phyloP scores from a whole-genome alignment of 2,888 invertebrate genomes.

The Gortyna flavago region DNA sequence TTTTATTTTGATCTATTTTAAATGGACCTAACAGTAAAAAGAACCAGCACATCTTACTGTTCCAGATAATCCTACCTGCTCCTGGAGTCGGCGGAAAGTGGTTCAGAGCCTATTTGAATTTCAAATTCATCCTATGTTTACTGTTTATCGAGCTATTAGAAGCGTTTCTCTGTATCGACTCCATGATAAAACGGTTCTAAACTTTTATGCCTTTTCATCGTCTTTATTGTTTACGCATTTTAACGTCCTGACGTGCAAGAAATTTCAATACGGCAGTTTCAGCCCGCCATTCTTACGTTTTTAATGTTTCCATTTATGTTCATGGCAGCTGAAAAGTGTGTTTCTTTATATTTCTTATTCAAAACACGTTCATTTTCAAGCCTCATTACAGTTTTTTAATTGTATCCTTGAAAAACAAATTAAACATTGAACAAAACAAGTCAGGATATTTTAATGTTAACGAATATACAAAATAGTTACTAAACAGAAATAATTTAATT shows the following conservation, averaged over 20 bases:
- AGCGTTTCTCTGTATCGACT: slow-evolving; percentile 56
- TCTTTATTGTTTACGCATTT: slow-evolving; percentile 37
- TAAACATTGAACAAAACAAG: not conserved
- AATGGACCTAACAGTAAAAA: slow-evolving; percentile 13
- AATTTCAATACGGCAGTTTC: slow-evolving; percentile 37
- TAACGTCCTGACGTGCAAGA: slow-evolving; percentile 36
- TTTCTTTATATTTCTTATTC: slow-evolving; percentile 13
- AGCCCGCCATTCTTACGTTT: slow-evolving; percentile 10
- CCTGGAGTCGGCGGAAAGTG: slow-evolving; percentile 14
- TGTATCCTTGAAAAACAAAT: slow-evolving; percentile 14
- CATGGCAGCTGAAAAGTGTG: slow-evolving; percentile 7
- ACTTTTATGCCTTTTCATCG: slow-evolving; percentile 46
- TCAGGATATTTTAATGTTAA: not conserved
- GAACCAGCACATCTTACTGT: not conserved
- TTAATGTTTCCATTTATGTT: slow-evolving; percentile 34
- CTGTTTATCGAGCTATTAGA: slow-evolving; percentile 54
- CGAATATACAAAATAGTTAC: not conserved
- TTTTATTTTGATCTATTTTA: not conserved
- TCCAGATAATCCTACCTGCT: slow-evolving; percentile 13
- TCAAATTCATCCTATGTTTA: slow-evolving; percentile 49
- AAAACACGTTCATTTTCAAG: slow-evolving; percentile 10
- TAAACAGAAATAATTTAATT: not conserved
- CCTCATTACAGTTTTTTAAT: not conserved
- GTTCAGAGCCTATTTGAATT: slow-evolving; percentile 41
- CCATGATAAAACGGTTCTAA: slow-evolving; percentile 27